Evolutionary conservation across 2,113 vertebrate genomes (phyloP).

Genomic region (Periophthalmus modestus): DNA sequence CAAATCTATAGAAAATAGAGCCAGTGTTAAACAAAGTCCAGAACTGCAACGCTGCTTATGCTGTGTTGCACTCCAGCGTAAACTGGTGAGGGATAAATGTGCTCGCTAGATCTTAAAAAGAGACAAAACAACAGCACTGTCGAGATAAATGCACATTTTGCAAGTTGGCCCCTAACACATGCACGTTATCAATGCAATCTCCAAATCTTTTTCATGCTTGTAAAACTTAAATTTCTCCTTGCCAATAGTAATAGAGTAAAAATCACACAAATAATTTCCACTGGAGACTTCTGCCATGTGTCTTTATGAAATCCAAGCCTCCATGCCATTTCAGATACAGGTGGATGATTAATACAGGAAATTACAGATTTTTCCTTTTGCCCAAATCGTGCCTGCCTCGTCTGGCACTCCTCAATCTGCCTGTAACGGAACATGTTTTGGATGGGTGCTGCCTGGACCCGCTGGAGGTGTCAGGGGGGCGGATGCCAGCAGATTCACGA

Average conservation of each 20-base stretch:
- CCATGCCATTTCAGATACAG: background rate
- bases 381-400: background rate
- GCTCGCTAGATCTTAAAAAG: no score
- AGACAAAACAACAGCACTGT: no score
- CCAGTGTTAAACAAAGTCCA: no score
- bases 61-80: no score
- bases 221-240: background rate
- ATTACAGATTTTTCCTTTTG: constrained; percentile 12
- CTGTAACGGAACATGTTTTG: background rate
- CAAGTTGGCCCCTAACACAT: no score
- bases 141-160: no score
- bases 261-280: background rate
- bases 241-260: background rate
- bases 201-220: background rate
- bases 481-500: constrained; percentile 38
- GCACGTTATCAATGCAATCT: no score
- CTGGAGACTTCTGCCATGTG: background rate
- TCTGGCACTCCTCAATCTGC: constrained; percentile 10
- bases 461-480: constrained; percentile 25
- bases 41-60: no score
- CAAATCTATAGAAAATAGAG: no score
- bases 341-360: constrained; percentile 15
- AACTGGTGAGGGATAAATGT: no score
- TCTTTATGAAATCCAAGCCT: background rate
- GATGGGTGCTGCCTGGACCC: constrained; percentile 16